Base-by-base conservation (phyloP, 2,797 vertebrate genomes). In the Alosa sapidissima region DNA sequence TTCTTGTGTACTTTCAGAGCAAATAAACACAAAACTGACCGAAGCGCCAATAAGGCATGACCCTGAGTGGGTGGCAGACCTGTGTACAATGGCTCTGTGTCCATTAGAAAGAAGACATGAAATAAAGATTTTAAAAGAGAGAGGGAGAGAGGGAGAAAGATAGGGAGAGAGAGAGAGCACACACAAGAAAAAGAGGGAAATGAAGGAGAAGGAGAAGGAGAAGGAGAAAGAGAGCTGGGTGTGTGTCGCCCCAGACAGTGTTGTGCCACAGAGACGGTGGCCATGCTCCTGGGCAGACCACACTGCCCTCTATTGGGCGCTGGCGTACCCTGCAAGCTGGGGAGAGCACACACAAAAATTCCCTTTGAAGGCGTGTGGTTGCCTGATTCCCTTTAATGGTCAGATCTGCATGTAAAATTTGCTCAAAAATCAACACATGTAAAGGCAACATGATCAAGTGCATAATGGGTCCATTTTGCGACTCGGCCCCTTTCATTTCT, bases 281-380 rank as follows among this genome's bases (percentile, higher is more conserved):
- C 91, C 82, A 85, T 89, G 89, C 89, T 93, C 89, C 89, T 83
- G 85, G 91, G 90, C 93, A 94, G 93, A 87, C 93, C 92, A 95
- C 89, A 95, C 93, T 95, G 95, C 94, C 95, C 95, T 95, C 95
- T 96, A 87, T 94, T 95, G 95, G 94, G 85, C 82, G 81, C 82
- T 91, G 21, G 21, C 14, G 48, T 83, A 72, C 21, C 81, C 45
- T 83, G 84, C 89, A 93, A 49, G 87, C 87, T 89, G 84, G 48
- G 16, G 16, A 45, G 49, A 19, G 28, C 33, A 81, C 55, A 82
- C 49, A 49, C 72, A 78, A 62, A 68, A 84, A 86, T 36, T 13
- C 68, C 49, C 54, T 84, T 72, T 65, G 41, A 83, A 86, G 86
- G 81, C 65, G 68, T 84, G 58, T 48, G 84, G 84, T 75, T 68